Base-by-base conservation (phyloP, 2,888 invertebrate species). In the Acrocyrtus sp. region DNA sequence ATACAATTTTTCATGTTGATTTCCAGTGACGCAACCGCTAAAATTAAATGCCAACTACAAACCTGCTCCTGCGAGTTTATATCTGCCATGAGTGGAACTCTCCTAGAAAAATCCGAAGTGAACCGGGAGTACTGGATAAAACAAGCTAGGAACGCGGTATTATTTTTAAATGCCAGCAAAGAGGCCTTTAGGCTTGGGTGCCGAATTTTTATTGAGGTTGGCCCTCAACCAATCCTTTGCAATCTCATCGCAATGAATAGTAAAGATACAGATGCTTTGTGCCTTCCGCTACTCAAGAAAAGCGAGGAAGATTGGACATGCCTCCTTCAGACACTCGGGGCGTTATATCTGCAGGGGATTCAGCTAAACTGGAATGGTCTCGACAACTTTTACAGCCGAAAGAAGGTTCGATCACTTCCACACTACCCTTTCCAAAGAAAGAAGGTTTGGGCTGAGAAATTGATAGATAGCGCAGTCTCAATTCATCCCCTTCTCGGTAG, bases 171-270 rank as follows among this genome's bases (percentile, higher is more conserved):
- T 2, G 63, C 63, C 1, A 15, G 43, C 26, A 53, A 39, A 12
- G 39, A n/a, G 8, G 57, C 51, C 4, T 50, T 69, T 2, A n/a
- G 53, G 8, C 1, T 24, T 6, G 72, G 68, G 3, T 70, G 58
- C 27, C 17, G 43, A 5, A 29, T 74, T 21, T 72, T 74, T 19
- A 19, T 77, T n/a, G 77, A 77, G 72, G 43, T 77, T 8, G 77
- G 77, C 21, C 65, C 77, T 6, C 77, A 77, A n/a, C 75, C 78
- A 1, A 61, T 78, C 48, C 50, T 73, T 19, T 57, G 57, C 0
- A 50, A 67, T 4, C 24, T 73, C 19, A 24, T 68, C 0, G 61
- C 72, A 65, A 22, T 57, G 12, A 63, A 47, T 43, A 48, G 15
- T 34, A 19, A 45, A 1, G 26, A n/a, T n/a, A n/a, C 60, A 19